Percentiles rank a stretch among this genome's conserved stretches.
Evolutionary conservation across 2,888 invertebrate species (phyloP).

Genomic region (Opisthograptis luteolata): DNA sequence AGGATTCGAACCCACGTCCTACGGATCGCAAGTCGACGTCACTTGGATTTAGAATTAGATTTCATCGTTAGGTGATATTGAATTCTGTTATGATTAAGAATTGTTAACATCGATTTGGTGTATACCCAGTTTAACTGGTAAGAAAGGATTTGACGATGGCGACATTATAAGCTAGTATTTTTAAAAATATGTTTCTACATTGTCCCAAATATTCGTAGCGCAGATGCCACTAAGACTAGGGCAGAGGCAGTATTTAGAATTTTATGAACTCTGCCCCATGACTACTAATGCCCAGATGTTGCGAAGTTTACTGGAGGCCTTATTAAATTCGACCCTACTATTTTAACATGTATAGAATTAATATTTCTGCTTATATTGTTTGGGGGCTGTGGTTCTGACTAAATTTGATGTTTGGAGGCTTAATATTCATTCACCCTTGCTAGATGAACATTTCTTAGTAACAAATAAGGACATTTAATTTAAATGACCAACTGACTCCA

Average conservation of each 20-base stretch:
- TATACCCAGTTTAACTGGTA: no score
- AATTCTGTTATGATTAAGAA: no score
- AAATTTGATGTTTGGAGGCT: neutral
- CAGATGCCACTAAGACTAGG: conserved; percentile 9
- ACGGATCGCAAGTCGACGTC: no score
- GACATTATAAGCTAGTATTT: no score
- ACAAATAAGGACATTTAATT: no score
- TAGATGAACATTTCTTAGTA: neutral
- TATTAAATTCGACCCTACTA: conserved; percentile 46
- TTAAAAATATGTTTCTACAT: no score
- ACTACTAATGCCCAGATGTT: conserved; percentile 40
- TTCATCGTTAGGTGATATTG: no score
- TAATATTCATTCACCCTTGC: neutral
- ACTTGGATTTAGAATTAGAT: no score
- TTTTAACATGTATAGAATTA: conserved; percentile 32
- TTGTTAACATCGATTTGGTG: no score
- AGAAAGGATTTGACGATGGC: no score
- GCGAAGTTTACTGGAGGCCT: conserved; percentile 37
- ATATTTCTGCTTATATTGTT: conserved; percentile 16
- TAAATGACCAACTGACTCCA: no score
- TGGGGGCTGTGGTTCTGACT: neutral
- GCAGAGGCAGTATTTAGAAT: conserved; percentile 13
- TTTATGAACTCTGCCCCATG: conserved; percentile 26
- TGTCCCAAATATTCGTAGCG: neutral
- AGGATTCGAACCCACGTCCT: no score